Percentiles rank a stretch among this genome's conserved stretches.
Evolutionary conservation across 2,113 vertebrate genomes (phyloP).

Genomic region (Tachycineta bicolor): DNA sequence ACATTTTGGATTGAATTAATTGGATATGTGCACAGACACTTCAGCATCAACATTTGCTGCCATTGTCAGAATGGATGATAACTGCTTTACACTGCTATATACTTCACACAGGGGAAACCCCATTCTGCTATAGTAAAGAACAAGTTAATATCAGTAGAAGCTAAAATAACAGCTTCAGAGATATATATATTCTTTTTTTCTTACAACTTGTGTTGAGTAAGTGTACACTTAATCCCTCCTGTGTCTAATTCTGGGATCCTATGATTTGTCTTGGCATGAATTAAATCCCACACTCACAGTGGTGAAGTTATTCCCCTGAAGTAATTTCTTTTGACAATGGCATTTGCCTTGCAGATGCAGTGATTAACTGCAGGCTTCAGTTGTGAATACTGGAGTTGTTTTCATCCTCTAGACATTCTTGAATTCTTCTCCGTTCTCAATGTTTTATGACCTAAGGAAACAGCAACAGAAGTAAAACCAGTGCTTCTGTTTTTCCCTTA

Average conservation of each 20-base stretch:
- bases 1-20: not conserved
- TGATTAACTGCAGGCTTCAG: not conserved
- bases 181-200: not conserved
- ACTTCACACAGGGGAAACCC: not conserved
- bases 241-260: constrained; percentile 28
- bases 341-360: constrained; percentile 28
- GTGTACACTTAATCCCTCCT: constrained; percentile 8
- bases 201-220: not conserved
- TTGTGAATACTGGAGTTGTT: not conserved
- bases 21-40: not conserved
- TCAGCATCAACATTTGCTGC: not conserved
- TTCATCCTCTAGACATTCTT: not conserved
- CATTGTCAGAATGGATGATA: not conserved
- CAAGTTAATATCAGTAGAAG: not conserved
- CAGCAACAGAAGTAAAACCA: not conserved
- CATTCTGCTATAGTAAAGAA: not conserved
- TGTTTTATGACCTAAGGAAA: not conserved
- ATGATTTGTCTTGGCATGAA: constrained; percentile 7
- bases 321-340: constrained; percentile 10
- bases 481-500: not conserved
- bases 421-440: not conserved
- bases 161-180: not conserved
- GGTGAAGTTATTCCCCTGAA: constrained; percentile 25
- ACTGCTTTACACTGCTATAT: not conserved
- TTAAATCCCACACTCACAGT: not conserved